These are phyloP conservation scores for Drosophila ercepeae DNA, from an alignment of 1,140 invertebrate species.

Conservation along the genomic window DNA sequence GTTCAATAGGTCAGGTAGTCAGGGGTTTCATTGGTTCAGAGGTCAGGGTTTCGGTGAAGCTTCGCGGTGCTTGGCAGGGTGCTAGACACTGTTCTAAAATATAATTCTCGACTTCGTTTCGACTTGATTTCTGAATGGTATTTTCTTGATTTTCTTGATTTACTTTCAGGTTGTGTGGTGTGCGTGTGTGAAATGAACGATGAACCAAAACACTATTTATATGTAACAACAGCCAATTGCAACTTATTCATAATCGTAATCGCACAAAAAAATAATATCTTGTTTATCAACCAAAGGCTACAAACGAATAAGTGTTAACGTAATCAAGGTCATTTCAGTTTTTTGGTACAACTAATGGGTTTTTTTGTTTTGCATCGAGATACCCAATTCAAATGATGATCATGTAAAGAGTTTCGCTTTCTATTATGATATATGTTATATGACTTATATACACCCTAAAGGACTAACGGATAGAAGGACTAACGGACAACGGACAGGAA, in stretches of 20 bases:
- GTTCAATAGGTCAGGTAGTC: not conserved
- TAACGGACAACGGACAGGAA: not conserved
- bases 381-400: slow-evolving; percentile 13
- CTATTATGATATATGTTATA: no score
- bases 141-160: slow-evolving; percentile 9
- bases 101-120: not conserved
- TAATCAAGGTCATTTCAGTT: slow-evolving; percentile 33
- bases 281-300: slow-evolving; percentile 33
- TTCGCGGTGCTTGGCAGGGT: slow-evolving; percentile 23
- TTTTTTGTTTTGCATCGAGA: not conserved
- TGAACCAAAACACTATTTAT: slow-evolving; percentile 54
- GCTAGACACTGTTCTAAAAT: slow-evolving; percentile 3
- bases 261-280: slow-evolving; percentile 23
- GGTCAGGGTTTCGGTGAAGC: slow-evolving; percentile 11
- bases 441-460: not conserved
- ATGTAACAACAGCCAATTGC: slow-evolving; percentile 75
- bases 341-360: slow-evolving; percentile 29
- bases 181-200: slow-evolving; percentile 43
- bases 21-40: not conserved
- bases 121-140: no score
- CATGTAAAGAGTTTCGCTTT: slow-evolving; percentile 1
- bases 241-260: slow-evolving; percentile 61
- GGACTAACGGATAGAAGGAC: not conserved
- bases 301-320: slow-evolving; percentile 44
- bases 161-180: not conserved